These are phyloP conservation scores for Kradibia gibbosae DNA, from an alignment of 1,140 invertebrate genomes.

Conservation along the genomic window DNA sequence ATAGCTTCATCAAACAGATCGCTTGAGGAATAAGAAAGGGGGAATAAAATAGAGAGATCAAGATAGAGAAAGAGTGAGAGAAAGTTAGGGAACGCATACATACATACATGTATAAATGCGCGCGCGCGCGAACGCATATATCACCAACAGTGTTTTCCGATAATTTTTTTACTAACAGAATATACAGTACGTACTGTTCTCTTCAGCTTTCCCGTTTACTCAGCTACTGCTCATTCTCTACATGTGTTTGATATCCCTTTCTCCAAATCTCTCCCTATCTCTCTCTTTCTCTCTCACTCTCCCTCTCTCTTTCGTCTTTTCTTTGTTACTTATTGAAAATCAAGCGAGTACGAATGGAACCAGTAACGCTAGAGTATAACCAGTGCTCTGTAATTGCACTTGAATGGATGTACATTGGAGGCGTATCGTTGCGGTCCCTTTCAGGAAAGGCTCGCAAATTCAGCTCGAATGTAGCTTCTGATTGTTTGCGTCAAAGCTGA, in stretches of 20 bases:
- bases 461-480: background rate
- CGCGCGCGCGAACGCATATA: background rate
- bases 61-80: background rate
- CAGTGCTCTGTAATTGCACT: slow-evolving; percentile 1
- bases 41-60: background rate
- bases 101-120: background rate
- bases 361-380: background rate
- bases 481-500: background rate
- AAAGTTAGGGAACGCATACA: too few species aligned
- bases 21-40: background rate
- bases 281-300: slow-evolving; percentile 2
- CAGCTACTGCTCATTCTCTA: too few species aligned
- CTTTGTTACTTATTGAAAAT: slow-evolving; percentile 4
- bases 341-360: slow-evolving; percentile 15
- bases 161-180: slow-evolving; percentile 30
- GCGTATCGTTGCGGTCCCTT: background rate
- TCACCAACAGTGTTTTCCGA: background rate
- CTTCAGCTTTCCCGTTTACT: too few species aligned
- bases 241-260: background rate
- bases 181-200: background rate
- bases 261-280: background rate
- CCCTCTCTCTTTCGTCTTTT: slow-evolving; percentile 1
- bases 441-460: background rate
- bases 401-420: background rate
- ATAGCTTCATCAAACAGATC: slow-evolving; percentile 44